Base-by-base conservation (phyloP, 2,113 vertebrate species). In the Xyrauchen texanus region DNA sequence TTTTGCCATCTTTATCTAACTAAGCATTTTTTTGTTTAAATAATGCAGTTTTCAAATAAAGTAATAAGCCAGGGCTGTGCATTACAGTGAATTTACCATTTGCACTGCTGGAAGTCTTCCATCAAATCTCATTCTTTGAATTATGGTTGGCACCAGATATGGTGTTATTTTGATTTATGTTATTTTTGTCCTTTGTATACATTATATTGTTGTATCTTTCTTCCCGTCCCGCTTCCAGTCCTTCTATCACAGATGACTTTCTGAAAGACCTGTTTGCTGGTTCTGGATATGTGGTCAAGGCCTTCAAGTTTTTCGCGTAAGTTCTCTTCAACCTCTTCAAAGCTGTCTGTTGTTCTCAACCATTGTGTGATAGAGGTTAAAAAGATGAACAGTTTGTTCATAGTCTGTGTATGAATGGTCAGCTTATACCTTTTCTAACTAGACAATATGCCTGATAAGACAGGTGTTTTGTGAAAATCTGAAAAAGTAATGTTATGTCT, bases 191-290 rank as follows among this genome's bases (percentile, higher is more conserved):
- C 21, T 34, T 3, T 34, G 21, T 34, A 34, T 34, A 34, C 21
- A 34, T 34, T 34, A 3, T 34, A 3, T 34, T 34, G 21, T 34
- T 34, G 21, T 34, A 34, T 34, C 21, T 34, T 34, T 34, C 21
- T 34, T 34, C 21, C 21, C 21, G 1, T 34, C 21, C 21, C 21
- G 21, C 21, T 8, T 6, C 55, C 87, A 96, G 95, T 65, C 87
- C 90, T 85, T 96, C 90, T 78, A 87, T 93, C 77, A 93, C 92
- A 53, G 90, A 89, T 63, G 94, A 95, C 85, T 90, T 94, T 76
- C 85, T 96, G 87, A 95, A 93, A 89, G 92, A 90, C 6, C 93
- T 96, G 83, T 96, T 96, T 89, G 83, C 81, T 81, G 86, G 88
- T 74, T 87, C 87, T 78, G 95, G 94, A 84, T 94, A 89, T 84